Percentiles rank a stretch among this genome's conserved stretches.
Evolutionary conservation across 2,888 invertebrate genomes (phyloP).

Genomic region (Synergus japonicus): DNA sequence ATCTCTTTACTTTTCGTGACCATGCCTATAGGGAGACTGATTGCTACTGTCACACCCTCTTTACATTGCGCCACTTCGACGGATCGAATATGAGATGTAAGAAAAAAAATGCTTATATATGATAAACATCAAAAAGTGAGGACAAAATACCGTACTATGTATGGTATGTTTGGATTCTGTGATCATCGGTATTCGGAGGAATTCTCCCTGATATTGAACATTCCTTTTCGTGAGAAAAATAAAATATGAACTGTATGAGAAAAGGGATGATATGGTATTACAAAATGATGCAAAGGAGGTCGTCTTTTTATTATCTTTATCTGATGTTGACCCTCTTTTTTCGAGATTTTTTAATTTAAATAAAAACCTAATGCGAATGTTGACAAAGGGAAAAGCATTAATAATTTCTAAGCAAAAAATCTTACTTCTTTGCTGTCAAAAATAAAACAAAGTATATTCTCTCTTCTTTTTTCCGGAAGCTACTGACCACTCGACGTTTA

Average conservation of each 20-base stretch:
- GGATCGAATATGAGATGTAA: constrained; percentile 14
- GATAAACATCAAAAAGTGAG: neutral
- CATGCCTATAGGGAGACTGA: too few species aligned
- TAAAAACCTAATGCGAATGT: too few species aligned
- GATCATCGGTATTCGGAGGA: constrained; percentile 28
- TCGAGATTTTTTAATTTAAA: neutral
- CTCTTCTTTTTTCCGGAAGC: neutral
- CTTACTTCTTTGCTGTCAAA: neutral
- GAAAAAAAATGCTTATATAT: neutral
- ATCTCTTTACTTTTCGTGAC: too few species aligned
- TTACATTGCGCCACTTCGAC: neutral
- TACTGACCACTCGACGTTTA: constrained; percentile 32
- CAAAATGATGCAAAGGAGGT: neutral
- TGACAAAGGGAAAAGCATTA: too few species aligned
- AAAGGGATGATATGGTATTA: neutral
- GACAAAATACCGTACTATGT: neutral
- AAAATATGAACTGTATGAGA: neutral
- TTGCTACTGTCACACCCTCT: constrained; percentile 7
- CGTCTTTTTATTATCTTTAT: neutral
- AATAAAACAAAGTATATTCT: neutral
- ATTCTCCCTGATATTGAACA: constrained; percentile 27
- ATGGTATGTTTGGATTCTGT: constrained; percentile 25
- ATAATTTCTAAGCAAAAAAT: too few species aligned
- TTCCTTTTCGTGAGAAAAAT: constrained; percentile 17
- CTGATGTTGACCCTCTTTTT: neutral